Evolutionary conservation across 2,797 vertebrate genomes (phyloP), one percentile per base, ranked within the genome.

Genomic region (Glossophaga mutica): DNA sequence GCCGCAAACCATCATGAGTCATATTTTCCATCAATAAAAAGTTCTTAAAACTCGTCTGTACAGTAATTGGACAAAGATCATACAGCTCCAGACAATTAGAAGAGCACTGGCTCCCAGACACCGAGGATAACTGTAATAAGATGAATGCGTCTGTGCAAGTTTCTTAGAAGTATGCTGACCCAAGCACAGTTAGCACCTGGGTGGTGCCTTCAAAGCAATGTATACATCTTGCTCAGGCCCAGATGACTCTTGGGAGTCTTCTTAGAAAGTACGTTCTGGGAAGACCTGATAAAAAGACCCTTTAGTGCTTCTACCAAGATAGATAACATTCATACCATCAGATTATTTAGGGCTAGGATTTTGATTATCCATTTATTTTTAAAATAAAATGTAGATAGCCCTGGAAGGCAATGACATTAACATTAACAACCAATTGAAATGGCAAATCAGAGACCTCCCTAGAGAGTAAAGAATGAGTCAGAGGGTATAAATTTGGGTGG

Each of bases 21-120:
- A 95, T 48, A 65, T 74, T 97, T 97, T 97, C 94, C 94, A 74
- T 70, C 91, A 96, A 82, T 94, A 95, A 95, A 92, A 95, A 44
- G 50, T 83, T 93, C 86, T 84, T 94, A 74, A 90, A 95, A 96
- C 65, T 84, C 62, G 22, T 71, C 26, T 48, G 26, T 71, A 62
- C 12, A 74, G 59, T 93, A 92, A 96, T 42, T 92, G 79, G 92
- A 91, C 82, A 92, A 96, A 88, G 96, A 88, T 95, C 92, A 87
- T 37, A 87, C 16, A 84, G 74, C 70, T 70, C 46, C 37, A 84
- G 85, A 94, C 37, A 87, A 91, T 89, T 39, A 91, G 77, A 79
- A 94, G 55, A 91, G 16, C 48, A 2, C 12, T 65, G 71, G 68
- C 50, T 65, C 84, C 90, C 52, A 79, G 52, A 79, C 52, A 68